These are phyloP conservation scores for Apis mellifera DNA, from an alignment of 1,140 invertebrate genomes.

Conservation along the genomic window Amel_HAv3.1 CM009940.2:8815001-8815500, in stretches of 20 bases:
- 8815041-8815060: conserved; percentile 60
- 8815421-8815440: conserved; percentile 93
- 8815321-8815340: conserved; percentile 98
- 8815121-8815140: conserved; percentile 40
- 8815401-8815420: conserved; percentile 95
- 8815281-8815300: conserved; percentile 90
- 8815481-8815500: conserved; percentile 15
- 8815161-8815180: conserved; percentile 37
- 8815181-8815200: conserved; percentile 50
- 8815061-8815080: conserved; percentile 29
- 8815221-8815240: conserved; percentile 36
- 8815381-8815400: conserved; percentile 95
- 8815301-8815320: conserved; percentile 96
- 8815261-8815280: conserved; percentile 89
- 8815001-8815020: conserved; percentile 14
- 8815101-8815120: not conserved
- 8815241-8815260: not conserved
- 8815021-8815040: conserved; percentile 60
- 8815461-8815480: conserved; percentile 4
- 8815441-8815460: conserved; percentile 41
- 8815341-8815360: conserved; percentile 94
- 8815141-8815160: conserved; percentile 39
- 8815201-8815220: conserved; percentile 21
- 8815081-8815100: conserved; percentile 36
- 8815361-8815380: conserved; percentile 90